Evolutionary conservation across 2,888 invertebrate species (phyloP).

Genomic region (Drosophila stalkeri): DNA sequence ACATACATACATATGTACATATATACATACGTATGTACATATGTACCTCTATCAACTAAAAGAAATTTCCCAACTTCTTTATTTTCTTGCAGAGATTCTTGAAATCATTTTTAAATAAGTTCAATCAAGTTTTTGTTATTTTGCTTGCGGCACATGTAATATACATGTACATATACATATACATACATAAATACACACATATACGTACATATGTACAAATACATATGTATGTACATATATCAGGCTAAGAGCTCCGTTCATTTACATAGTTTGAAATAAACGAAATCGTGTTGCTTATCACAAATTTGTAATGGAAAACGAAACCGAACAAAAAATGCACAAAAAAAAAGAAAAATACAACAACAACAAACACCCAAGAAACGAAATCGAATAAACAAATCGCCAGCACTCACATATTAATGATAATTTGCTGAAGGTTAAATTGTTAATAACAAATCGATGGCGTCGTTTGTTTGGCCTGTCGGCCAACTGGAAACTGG

Average conservation of each 20-base stretch:
- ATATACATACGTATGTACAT: neutral
- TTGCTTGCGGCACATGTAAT: neutral
- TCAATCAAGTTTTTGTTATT: neutral
- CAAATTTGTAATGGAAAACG: conserved; percentile 38
- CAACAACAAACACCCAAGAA: neutral
- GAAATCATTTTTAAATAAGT: neutral
- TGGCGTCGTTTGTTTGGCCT: conserved; percentile 17
- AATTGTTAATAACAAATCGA: conserved; percentile 45
- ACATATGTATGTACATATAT: neutral
- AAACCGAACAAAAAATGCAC: conserved; percentile 20
- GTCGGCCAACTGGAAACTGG: conserved; percentile 26
- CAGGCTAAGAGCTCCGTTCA: neutral
- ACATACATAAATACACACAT: neutral
- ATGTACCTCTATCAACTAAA: neutral
- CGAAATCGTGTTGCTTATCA: conserved; percentile 31
- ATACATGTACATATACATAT: neutral
- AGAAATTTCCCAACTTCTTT: neutral
- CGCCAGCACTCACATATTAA: conserved; percentile 45
- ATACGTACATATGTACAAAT: neutral
- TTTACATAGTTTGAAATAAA: conserved; percentile 18
- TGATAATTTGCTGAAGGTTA: conserved; percentile 59
- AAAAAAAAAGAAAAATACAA: neutral
- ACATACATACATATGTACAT: neutral
- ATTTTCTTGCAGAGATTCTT: neutral
- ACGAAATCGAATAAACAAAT: conserved; percentile 41